phyloP scores from a whole-genome alignment of 2,888 invertebrate genomes.

The Creontiades dilutus region DNA sequence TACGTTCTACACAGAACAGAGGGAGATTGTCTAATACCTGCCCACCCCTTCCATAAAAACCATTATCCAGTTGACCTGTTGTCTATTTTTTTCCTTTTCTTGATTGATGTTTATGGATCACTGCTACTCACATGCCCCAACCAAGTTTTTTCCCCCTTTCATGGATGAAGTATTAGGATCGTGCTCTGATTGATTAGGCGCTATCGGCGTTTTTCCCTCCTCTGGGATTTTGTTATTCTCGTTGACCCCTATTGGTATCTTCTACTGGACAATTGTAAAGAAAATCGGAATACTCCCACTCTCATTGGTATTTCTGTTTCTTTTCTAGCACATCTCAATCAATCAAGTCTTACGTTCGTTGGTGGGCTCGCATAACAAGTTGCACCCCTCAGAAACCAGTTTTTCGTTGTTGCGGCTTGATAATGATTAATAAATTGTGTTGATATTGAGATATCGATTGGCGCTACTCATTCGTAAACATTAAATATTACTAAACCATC shows the following conservation, averaged over 20 bases:
- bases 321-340: too few species aligned
- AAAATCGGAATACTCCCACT: neutral
- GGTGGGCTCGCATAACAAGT: too few species aligned
- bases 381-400: too few species aligned
- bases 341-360: too few species aligned
- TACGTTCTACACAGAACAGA: slow-evolving; percentile 2
- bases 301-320: neutral
- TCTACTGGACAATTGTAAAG: neutral
- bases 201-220: slow-evolving; percentile 35
- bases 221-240: neutral
- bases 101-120: slow-evolving; percentile 58
- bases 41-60: slow-evolving; percentile 14
- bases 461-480: too few species aligned
- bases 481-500: too few species aligned
- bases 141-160: slow-evolving; percentile 29
- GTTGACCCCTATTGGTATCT: neutral
- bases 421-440: too few species aligned
- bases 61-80: slow-evolving; percentile 28
- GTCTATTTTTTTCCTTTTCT: slow-evolving; percentile 32
- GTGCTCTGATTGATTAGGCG: slow-evolving; percentile 44
- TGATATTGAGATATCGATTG: too few species aligned
- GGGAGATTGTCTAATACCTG: neutral
- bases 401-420: too few species aligned
- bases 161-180: slow-evolving; percentile 51
- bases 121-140: slow-evolving; percentile 44